These are phyloP conservation scores for Merodon equestris DNA, from an alignment of 2,888 invertebrate species.

Conservation along the genomic window DNA sequence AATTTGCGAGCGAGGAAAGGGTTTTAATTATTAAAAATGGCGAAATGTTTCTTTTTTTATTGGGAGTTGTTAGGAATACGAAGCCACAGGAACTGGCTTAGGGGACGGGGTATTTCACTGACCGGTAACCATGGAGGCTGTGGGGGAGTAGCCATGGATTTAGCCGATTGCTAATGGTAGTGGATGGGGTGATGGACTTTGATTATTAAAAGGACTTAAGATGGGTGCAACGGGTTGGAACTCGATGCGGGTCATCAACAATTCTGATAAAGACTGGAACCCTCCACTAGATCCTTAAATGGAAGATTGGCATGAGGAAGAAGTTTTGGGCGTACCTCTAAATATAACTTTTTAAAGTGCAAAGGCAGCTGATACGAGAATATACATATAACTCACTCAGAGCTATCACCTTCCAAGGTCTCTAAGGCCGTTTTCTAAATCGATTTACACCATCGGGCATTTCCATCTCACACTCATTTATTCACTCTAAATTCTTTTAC, in stretches of 20 bases:
- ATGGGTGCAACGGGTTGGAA: background rate
- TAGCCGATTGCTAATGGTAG: constrained; percentile 29
- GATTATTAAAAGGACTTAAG: constrained; percentile 13
- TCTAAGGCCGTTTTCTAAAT: too few species aligned
- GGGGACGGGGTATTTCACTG: background rate
- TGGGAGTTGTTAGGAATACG: constrained; percentile 44
- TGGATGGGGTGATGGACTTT: constrained; percentile 51
- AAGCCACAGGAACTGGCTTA: constrained; percentile 30
- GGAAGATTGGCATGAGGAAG: too few species aligned
- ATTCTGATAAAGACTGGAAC: background rate
- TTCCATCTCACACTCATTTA: too few species aligned
- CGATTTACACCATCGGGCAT: too few species aligned
- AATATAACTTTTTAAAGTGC: too few species aligned
- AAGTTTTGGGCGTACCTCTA: too few species aligned
- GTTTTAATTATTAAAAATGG: constrained; percentile 67
- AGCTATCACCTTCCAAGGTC: too few species aligned
- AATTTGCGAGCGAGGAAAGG: constrained; percentile 45
- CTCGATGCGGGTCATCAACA: background rate
- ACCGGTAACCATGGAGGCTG: constrained; percentile 43
- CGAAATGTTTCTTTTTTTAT: constrained; percentile 36
- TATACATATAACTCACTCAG: too few species aligned
- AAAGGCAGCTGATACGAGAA: too few species aligned
- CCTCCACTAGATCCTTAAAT: too few species aligned
- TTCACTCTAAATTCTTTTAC: too few species aligned
- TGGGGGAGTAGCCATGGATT: constrained; percentile 42